These are phyloP conservation scores for Drosophila elegans DNA, from an alignment of 1,140 invertebrate genomes.

Conservation along the genomic window DNA sequence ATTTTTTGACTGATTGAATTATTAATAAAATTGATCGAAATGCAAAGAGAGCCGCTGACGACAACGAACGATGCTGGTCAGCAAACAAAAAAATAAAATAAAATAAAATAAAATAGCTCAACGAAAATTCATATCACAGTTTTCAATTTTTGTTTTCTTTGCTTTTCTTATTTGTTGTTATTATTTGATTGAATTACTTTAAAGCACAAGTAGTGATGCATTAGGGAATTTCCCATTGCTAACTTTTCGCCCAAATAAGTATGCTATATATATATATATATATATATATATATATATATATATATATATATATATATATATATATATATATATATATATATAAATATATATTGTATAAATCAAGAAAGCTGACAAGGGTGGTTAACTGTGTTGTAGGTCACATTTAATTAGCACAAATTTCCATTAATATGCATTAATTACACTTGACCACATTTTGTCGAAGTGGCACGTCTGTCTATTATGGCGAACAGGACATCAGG, in stretches of 20 bases:
- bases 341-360: not conserved
- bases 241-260: slow-evolving; percentile 19
- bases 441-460: slow-evolving; percentile 57
- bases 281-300: not conserved
- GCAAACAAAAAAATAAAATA: slow-evolving; percentile 50
- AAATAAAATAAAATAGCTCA: slow-evolving; percentile 16
- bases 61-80: slow-evolving; percentile 57
- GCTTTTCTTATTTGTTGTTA: slow-evolving; percentile 35
- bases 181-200: slow-evolving; percentile 55
- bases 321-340: not conserved
- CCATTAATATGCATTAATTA: slow-evolving; percentile 78
- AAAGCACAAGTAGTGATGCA: slow-evolving; percentile 14
- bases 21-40: slow-evolving; percentile 84
- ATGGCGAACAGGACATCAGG: slow-evolving; percentile 16
- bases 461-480: slow-evolving; percentile 6
- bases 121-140: slow-evolving; percentile 42
- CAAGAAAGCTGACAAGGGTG: too few species aligned
- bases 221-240: not conserved
- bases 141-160: slow-evolving; percentile 5
- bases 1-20: slow-evolving; percentile 84
- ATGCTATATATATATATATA: slow-evolving; percentile 7
- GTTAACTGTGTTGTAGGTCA: slow-evolving; percentile 25
- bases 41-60: slow-evolving; percentile 67
- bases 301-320: not conserved
- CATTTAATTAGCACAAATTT: slow-evolving; percentile 77